Conservation (phyloP, 2,888 invertebrate species). For the Keiferia lycopersicella region DNA sequence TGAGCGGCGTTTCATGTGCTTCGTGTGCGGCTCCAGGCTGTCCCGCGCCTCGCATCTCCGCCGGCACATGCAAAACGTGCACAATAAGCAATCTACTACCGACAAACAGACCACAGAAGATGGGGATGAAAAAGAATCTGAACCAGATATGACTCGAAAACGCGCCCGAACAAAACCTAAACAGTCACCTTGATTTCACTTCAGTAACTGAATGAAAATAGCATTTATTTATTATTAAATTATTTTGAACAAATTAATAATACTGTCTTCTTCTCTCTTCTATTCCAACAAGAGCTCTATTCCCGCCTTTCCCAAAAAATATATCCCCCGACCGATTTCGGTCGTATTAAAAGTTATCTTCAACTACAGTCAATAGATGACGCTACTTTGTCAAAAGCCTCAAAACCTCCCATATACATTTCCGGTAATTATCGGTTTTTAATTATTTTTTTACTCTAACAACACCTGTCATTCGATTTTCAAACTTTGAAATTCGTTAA, state of each 20-base stretch:
- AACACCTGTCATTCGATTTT: slow-evolving; percentile 41
- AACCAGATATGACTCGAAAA: not conserved
- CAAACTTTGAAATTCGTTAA: slow-evolving; percentile 65
- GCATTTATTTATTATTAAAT: too few relatives aligned
- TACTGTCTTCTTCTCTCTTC: too few relatives aligned
- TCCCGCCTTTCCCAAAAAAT: too few relatives aligned
- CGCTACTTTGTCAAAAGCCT: not conserved
- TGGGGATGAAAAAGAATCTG: not conserved
- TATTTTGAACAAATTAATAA: too few relatives aligned
- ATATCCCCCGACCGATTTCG: too few relatives aligned
- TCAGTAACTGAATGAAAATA: too few relatives aligned
- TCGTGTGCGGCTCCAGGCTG: slow-evolving; percentile 63
- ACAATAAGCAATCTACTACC: slow-evolving; percentile 6
- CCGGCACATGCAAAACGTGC: slow-evolving; percentile 54
- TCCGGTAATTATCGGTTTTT: slow-evolving; percentile 26
- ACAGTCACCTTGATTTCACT: not conserved
- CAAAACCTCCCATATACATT: slow-evolving; percentile 9
- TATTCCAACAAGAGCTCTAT: too few relatives aligned
- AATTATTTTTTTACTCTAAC: slow-evolving; percentile 30
- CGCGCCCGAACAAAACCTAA: not conserved
- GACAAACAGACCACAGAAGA: not conserved
- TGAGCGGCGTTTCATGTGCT: slow-evolving; percentile 64
- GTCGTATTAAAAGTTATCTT: too few relatives aligned
- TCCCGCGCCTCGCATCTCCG: slow-evolving; percentile 69
- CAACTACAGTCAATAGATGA: not conserved